A percentile compares a stretch with the other conserved stretches of the same genome.
These are phyloP conservation scores for Parapsyche elsis DNA, from an alignment of 1,140 invertebrate genomes.

Conservation along the genomic window DNA sequence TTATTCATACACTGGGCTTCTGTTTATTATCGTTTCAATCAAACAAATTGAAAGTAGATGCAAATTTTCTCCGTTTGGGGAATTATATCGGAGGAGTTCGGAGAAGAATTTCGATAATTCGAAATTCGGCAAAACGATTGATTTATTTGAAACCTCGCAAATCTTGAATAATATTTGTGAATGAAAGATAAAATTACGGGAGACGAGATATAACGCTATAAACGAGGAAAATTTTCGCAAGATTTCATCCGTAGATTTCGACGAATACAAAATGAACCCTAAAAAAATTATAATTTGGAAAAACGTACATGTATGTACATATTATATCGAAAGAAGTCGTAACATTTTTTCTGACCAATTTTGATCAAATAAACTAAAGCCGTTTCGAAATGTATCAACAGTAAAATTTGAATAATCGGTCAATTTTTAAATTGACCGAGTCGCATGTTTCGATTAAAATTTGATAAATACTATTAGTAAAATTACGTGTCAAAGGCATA, in stretches of 20 bases:
- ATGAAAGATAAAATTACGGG: constrained; percentile 17
- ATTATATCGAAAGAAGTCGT: too few species aligned
- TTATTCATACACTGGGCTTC: neutral
- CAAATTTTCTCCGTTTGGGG: constrained; percentile 5
- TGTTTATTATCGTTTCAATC: constrained; percentile 21
- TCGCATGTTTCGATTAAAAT: too few species aligned
- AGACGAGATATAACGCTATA: neutral
- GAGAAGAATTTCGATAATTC: neutral
- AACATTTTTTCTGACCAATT: too few species aligned
- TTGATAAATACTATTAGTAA: too few species aligned
- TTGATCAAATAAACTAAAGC: too few species aligned
- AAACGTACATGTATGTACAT: too few species aligned
- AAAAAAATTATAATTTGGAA: constrained; percentile 3
- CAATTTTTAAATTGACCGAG: too few species aligned
- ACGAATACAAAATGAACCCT: neutral
- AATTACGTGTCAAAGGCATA: too few species aligned
- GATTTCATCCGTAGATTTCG: neutral
- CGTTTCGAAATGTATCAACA: too few species aligned
- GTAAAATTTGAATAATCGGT: too few species aligned
- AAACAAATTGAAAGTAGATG: constrained; percentile 14
- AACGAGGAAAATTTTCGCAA: neutral
- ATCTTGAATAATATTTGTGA: constrained; percentile 18
- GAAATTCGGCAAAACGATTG: constrained; percentile 11
- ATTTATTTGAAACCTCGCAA: constrained; percentile 1
- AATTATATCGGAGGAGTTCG: neutral